These are phyloP conservation scores for Nestor notabilis DNA, from an alignment of 2,113 vertebrate species.

Conservation along the genomic window DNA sequence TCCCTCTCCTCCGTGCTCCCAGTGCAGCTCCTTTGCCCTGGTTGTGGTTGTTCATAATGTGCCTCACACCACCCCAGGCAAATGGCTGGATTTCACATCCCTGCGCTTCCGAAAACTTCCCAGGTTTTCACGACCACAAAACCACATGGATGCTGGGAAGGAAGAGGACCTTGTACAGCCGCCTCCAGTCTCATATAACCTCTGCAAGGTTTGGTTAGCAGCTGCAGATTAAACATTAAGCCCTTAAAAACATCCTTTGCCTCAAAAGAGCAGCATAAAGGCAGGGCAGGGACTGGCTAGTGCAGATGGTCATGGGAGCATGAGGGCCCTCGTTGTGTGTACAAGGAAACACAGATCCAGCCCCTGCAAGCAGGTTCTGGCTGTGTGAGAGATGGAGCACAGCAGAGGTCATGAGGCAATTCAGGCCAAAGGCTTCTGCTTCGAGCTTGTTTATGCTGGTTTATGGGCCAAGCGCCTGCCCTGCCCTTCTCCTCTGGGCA, in stretches of 20 bases:
- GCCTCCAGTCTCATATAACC: neutral
- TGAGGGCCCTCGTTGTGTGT: neutral
- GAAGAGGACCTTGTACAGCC: neutral
- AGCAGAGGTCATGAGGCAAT: neutral
- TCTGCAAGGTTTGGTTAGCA: neutral
- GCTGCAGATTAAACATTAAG: conserved; percentile 36
- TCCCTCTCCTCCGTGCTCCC: neutral
- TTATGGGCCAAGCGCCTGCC: neutral
- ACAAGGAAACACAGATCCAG: conserved; percentile 50
- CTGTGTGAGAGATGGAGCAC: accelerated
- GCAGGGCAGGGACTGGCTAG: neutral
- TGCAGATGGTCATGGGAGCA: neutral
- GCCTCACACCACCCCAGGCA: neutral
- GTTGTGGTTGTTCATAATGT: neutral
- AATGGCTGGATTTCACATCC: neutral
- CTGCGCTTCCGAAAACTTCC: neutral
- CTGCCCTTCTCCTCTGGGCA: neutral
- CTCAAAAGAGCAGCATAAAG: accelerated
- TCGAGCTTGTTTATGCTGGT: neutral
- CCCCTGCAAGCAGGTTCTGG: neutral
- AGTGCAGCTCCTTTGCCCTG: neutral
- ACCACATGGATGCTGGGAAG: neutral
- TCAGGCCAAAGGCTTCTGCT: neutral
- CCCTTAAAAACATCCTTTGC: neutral
- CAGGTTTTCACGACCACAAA: neutral